These are phyloP conservation scores for Leucania comma DNA, from an alignment of 2,888 invertebrate genomes.

Conservation along the genomic window DNA sequence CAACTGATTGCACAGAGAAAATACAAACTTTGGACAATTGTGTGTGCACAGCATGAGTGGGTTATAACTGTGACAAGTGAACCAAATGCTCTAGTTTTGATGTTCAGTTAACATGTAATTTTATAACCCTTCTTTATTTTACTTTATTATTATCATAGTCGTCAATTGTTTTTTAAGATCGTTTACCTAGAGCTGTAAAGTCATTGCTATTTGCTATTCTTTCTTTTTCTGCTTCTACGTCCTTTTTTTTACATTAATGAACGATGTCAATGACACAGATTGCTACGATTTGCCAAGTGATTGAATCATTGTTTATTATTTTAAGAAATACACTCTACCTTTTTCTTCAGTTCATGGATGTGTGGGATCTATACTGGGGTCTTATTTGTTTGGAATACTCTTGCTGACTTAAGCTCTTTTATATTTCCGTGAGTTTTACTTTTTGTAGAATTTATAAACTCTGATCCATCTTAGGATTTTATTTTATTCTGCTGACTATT, in stretches of 20 bases:
- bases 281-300: constrained; percentile 31
- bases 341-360: background rate
- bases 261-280: constrained; percentile 32
- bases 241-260: constrained; percentile 36
- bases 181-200: background rate
- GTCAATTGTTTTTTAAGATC: background rate
- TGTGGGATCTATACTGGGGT: background rate
- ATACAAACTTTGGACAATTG: constrained; percentile 54
- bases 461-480: background rate
- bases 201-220: constrained; percentile 9
- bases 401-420: background rate
- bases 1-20: constrained; percentile 72
- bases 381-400: background rate
- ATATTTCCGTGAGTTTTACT: background rate
- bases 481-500: background rate
- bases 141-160: background rate
- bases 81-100: constrained; percentile 22
- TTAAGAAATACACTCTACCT: background rate
- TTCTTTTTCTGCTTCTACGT: constrained; percentile 17
- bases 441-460: background rate
- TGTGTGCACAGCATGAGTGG: constrained; percentile 12
- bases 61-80: constrained; percentile 18
- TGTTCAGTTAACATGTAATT: background rate
- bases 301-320: constrained; percentile 33
- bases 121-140: background rate